Base-by-base conservation (phyloP, 2,888 invertebrate genomes). In the Acrobasis suavella region DNA sequence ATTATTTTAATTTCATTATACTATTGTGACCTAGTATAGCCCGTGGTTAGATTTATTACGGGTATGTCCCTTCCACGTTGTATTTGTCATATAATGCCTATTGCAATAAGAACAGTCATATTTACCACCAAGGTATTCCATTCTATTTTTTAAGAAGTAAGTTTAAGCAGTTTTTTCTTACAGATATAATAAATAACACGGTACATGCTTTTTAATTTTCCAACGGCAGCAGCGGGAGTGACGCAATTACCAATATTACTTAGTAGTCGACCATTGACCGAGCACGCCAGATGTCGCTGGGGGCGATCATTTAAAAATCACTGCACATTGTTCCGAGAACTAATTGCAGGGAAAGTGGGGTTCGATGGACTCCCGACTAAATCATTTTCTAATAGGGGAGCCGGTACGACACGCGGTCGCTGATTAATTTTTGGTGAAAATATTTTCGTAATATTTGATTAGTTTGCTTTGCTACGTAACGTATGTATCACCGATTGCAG, bases 271-370 rank as follows among this genome's bases (percentile, higher is more conserved):
- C 77, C 76, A 75, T 73, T 76, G 78, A 75, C 73, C 72, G 75
- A 69, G 78, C 76, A 69, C 84, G 89, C 83, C 91, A 91, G 89
- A 89, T 91, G 91, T 86, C 86, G 78, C 72, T 73, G 75, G 80
- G 82, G 85, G 81, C 86, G 84, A 89, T 87, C 87, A 87, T 91
- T 90, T 88, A 91, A 93, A 91, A 93, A 92, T 93, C 92, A 91
- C 92, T 86, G 91, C 88, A 83, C 87, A 92, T 92, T 92, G 92
- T 92, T 91, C 91, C 80, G 82, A 80, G 81, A 87, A 89, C 91
- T 93, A 93, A 93, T 93, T 93, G 93, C 87, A 90, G 88, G 82
- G 86, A 89, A 91, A 89, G 88, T 86, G 87, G 92, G 90, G 87
- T 86, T 84, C 87, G 82, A 85, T 82, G 83, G 86, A 86, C 87